Evolutionary conservation across 1,140 invertebrate genomes (phyloP).

Genomic region (Globodera rostochiensis): DNA sequence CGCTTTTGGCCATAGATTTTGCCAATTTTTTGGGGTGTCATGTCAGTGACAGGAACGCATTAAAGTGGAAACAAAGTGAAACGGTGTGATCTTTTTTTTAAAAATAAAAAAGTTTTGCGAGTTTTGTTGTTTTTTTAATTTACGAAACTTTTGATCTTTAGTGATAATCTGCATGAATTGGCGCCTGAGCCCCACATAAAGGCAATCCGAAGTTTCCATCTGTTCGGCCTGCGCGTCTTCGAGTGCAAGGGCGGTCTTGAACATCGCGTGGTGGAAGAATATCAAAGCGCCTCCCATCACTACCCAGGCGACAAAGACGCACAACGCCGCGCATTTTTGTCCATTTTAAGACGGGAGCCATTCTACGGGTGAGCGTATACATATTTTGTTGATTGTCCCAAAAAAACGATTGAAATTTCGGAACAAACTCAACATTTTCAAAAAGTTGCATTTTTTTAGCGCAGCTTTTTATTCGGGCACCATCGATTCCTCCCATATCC

Average conservation of each 20-base stretch:
- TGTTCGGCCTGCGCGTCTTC: conserved; percentile 49
- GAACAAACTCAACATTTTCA: conserved; percentile 9
- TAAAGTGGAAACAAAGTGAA: too few relatives aligned
- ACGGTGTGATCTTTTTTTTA: too few relatives aligned
- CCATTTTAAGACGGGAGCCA: conserved; percentile 37
- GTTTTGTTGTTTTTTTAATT: background rate
- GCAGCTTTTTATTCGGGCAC: conserved; percentile 51
- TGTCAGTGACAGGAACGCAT: too few relatives aligned
- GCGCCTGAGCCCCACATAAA: conserved; percentile 38
- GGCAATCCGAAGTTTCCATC: conserved; percentile 38
- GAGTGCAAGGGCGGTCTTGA: conserved; percentile 52
- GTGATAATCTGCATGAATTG: conserved; percentile 42
- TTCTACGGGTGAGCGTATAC: background rate
- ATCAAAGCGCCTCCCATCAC: conserved; percentile 35
- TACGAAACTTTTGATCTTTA: background rate
- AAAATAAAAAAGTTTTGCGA: conserved; percentile 18
- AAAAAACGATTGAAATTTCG: too few relatives aligned
- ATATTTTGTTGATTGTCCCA: background rate
- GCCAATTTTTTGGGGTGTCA: too few relatives aligned
- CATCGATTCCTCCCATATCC: conserved; percentile 31
- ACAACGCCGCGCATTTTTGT: conserved; percentile 36
- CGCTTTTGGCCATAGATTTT: background rate
- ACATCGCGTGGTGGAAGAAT: conserved; percentile 42
- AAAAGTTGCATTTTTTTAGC: conserved; percentile 22
- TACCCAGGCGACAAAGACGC: conserved; percentile 36